Evolutionary conservation across 2,113 vertebrate genomes (phyloP), one percentile per base, ranked within the genome.

Genomic region (Brienomyrus longianalis): DNA sequence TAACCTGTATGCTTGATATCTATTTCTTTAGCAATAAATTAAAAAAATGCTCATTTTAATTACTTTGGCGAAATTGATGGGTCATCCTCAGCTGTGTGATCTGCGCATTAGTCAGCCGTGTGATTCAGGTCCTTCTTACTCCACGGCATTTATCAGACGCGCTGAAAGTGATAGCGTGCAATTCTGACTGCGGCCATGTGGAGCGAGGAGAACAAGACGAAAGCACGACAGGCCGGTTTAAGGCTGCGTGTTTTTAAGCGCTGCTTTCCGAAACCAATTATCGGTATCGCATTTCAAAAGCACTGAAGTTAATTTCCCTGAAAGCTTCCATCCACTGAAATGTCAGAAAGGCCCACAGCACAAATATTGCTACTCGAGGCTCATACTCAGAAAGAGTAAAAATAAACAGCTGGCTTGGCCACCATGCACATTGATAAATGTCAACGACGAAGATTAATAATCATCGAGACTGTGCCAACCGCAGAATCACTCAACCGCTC

Each of bases 271-370:
- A 50, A 39, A 39, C 66, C 85, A 83, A 83, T 89, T 91, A 87
- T 83, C 27, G 39, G 21, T 83, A 74, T 88, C 77, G 5, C 51
- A 86, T 91, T 91, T 88, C 13, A 74, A 86, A 86, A 90, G 56
- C 89, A 87, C 13, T 70, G 31, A 70, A 90, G 83, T 51, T 50
- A 85, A 77, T 87, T 90, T 87, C 54, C 19, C n/a, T 87, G 80
- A 89, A 74, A 56, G 89, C 59, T 48, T 62, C 15, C 21, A 62
- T 35, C 47, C 39, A 35, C 23, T 27, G 48, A 66, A 70, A 90
- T 83, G 31, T 54, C 59, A 90, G 77, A 5, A 17, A 90, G 83
- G 39, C 27, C 45, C 87, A 43, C 27, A 54, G 48, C 13, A 80
- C 31, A 35, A 87, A 87, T 74, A 83, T 3, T 10, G 56, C 51